Base-by-base conservation (phyloP, 2,797 vertebrate genomes). In the Propithecus perrieri region DNA sequence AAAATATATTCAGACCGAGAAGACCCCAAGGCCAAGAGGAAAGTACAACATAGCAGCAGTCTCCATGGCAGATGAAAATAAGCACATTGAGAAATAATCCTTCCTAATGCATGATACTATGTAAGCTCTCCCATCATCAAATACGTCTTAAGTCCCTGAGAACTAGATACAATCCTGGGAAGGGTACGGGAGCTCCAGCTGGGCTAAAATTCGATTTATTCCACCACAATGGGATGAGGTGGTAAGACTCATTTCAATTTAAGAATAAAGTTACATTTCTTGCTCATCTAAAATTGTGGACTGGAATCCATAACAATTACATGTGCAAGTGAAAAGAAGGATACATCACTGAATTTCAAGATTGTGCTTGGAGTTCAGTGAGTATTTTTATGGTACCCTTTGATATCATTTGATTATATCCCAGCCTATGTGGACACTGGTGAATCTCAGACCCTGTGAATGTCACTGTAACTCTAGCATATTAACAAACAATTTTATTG, bases 401-500 rank as follows among this genome's bases (percentile, higher is more conserved):
- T 89, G 74, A 94, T 90, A 55, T 5, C 33, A 43, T 93, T 89
- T 89, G 53, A 76, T 95, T 87, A 61, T 86, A 95, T 92, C 41
- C 26, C 24, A 89, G 38, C 4, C 4, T 63, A 22, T 63, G 9
- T 55, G 57, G 30, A 75, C 8, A 35, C 2, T 69, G 10, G 26
- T 57, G 26, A 38, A 59, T 59, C n/a, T 96, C 61, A 94, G 72
- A 74, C 8, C 33, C 11, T 48, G 48, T 38, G 41, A 95, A 33
- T 85, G 26, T 89, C 18, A 28, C 38, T 65, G 14, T 89, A 93
- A 88, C 35, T 90, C 67, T 78, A 38, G 85, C 43, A 80, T 6
- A 48, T 95, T 71, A 89, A 74, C 59, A 75, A 94, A 61, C 59
- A 89, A 85, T 75, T 97, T 85, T 17, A 76, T 79, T 97, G 28